These are phyloP conservation scores for Trissolcus basalis DNA, from an alignment of 1,140 invertebrate species.

Conservation along the genomic window DNA sequence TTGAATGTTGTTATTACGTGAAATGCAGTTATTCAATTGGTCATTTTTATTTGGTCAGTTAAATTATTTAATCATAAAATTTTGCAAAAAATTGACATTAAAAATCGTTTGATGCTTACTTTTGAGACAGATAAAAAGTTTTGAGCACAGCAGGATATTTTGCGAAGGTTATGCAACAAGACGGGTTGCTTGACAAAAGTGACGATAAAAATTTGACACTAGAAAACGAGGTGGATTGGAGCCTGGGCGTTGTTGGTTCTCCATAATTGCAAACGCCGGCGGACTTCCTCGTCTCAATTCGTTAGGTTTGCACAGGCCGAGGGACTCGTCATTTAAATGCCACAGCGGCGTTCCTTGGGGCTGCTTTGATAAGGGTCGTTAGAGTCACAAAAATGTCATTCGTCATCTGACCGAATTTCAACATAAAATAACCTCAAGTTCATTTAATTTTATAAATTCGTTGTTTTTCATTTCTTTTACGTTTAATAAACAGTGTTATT, in stretches of 20 bases:
- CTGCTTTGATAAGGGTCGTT: conserved; percentile 34
- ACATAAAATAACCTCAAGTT: too few species aligned
- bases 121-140: too few species aligned
- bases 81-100: too few species aligned
- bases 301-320: conserved; percentile 60
- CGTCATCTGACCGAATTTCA: neutral
- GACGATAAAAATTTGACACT: conserved; percentile 33
- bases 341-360: conserved; percentile 51
- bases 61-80: too few species aligned
- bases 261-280: conserved; percentile 54
- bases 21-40: too few species aligned
- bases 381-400: conserved; percentile 46
- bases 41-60: too few species aligned
- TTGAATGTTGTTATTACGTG: too few species aligned
- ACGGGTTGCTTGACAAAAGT: conserved; percentile 14
- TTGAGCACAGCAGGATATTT: too few species aligned
- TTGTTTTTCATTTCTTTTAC: neutral
- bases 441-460: too few species aligned
- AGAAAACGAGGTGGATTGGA: conserved; percentile 38
- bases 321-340: conserved; percentile 69
- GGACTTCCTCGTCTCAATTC: conserved; percentile 60
- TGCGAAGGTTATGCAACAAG: too few species aligned
- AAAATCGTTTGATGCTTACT: too few species aligned
- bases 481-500: conserved; percentile 41
- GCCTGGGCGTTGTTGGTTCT: conserved; percentile 49